Conservation (phyloP, 1,140 invertebrate genomes). For the Teleopsis dalmanni region DNA sequence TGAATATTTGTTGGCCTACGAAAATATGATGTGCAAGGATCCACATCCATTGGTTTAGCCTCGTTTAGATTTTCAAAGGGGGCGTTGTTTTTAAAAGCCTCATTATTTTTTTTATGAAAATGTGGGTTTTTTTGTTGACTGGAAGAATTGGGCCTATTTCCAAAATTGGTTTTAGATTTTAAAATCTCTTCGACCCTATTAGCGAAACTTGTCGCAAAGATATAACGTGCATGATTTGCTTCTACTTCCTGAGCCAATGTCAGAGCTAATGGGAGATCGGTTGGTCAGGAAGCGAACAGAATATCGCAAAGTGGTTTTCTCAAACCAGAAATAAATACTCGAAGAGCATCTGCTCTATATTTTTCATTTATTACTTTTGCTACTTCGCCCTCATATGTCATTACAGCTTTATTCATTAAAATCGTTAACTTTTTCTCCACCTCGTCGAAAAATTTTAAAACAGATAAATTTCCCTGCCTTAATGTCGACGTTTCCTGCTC, state of each 20-base stretch:
- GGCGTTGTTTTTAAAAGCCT: neutral
- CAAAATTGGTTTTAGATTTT: too few relatives aligned
- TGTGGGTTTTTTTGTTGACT: neutral
- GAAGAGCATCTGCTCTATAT: conserved; percentile 10
- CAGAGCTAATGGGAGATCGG: conserved; percentile 15
- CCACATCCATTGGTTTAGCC: neutral
- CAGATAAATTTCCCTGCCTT: conserved; percentile 7
- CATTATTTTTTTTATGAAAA: conserved; percentile 1
- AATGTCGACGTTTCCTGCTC: conserved; percentile 15
- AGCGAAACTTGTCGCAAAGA: conserved; percentile 15
- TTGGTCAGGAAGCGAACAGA: conserved; percentile 13
- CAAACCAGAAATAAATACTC: conserved; percentile 13
- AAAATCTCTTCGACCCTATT: conserved; percentile 12
- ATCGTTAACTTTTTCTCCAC: conserved; percentile 13
- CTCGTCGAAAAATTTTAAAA: conserved; percentile 14
- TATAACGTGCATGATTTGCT: conserved; percentile 14
- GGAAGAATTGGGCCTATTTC: too few relatives aligned
- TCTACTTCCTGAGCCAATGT: conserved; percentile 17
- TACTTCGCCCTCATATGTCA: conserved; percentile 11
- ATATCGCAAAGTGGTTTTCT: conserved; percentile 10
- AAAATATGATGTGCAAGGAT: neutral
- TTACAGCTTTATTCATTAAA: conserved; percentile 15
- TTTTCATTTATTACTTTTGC: conserved; percentile 13
- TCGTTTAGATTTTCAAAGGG: too few relatives aligned
- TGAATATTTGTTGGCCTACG: too few relatives aligned